Base-by-base conservation (phyloP, 92 coral and sea anemone species). In the Nematostella vectensis region DNA sequence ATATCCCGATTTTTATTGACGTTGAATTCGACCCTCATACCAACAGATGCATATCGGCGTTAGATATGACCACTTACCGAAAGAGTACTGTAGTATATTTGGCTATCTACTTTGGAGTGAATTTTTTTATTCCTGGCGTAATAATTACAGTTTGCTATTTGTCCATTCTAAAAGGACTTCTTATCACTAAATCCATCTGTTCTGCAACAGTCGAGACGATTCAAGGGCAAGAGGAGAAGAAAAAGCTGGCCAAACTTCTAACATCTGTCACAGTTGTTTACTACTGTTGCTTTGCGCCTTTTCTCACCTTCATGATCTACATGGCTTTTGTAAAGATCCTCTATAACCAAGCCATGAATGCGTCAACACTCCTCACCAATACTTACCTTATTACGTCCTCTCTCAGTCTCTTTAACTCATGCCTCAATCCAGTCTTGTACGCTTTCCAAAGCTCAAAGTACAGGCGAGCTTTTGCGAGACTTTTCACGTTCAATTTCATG, bases 351-450 rank as follows among this genome's bases (percentile, higher is more conserved):
- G 24, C 31, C 24, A 26, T 54, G 16, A 47, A 72, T n/a, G 47
- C 38, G 15, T 25, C 39, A 2, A 48, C 55, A 1, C 17, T 52
- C 3, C 31, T 72, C 22, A 29, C 62, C 16, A 21, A 69, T 3
- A 39, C 51, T 36, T 65, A 61, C 2, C 72, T 69, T 26, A 43
- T 76, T 4, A 50, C 69, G 3, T 70, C 33, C 47, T 62, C 69
- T 21, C 53, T 77, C n/a, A 27, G 70, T 10, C 44, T 77, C 21
- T 55, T 61, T 18, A 77, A 77, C 33, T 77, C 83, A 50, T 44
- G 67, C 27, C 38, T 64, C 31, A 77, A 77, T 50, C 83, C 83
- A 1, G 62, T 77, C 26, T 61, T 77, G 38, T 77, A 67, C 26
- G 44, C 58, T 11, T 67, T 15, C n/a, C 83, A 77, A 55, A 70